Base-by-base conservation (phyloP, 2,888 invertebrate species). In the Carcina quercana region DNA sequence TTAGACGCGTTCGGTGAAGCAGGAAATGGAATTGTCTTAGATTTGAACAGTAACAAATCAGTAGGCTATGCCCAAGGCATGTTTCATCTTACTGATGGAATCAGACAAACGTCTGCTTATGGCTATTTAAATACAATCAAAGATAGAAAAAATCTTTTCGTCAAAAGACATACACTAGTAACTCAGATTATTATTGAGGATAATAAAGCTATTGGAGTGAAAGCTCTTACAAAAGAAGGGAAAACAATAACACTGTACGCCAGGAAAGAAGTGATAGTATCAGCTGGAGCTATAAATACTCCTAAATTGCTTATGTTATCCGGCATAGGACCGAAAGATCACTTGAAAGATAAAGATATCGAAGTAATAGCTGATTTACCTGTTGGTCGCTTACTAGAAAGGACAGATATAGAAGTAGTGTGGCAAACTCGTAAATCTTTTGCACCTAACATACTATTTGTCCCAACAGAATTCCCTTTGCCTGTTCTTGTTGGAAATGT, bases 351-450 rank as follows among this genome's bases (percentile, higher is more conserved):
- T n/a, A n/a, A n/a, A n/a, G n/a, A n/a, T n/a, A n/a, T n/a, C n/a
- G n/a, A n/a, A n/a, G n/a, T n/a, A n/a, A n/a, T n/a, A n/a, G n/a
- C n/a, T n/a, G n/a, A n/a, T n/a, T n/a, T n/a, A n/a, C n/a, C n/a
- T n/a, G n/a, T n/a, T n/a, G n/a, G n/a, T n/a, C 55, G 82, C 50
- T 57, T 83, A 7, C 80, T 80, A 53, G 82, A 83, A 32, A 82
- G 83, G 43, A 76, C 78, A 72, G n/a, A 42, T 40, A 2, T 78
- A 58, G 3, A 58, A 78, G 30, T 82, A 80, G 37, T 51, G 79
- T n/a, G 27, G 78, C 5, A 67, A 78, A 20, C 70, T n/a, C 5
- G 11, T n/a, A 22, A 70, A 43, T 63, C 56, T 2, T 80, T 79
- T 10, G 73, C 79, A 1, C 55, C 65, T 26, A 45, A 75, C 20